phyloP scores from a whole-genome alignment of 1,140 invertebrate genomes.

The Sarcophaga bullata region DNA sequence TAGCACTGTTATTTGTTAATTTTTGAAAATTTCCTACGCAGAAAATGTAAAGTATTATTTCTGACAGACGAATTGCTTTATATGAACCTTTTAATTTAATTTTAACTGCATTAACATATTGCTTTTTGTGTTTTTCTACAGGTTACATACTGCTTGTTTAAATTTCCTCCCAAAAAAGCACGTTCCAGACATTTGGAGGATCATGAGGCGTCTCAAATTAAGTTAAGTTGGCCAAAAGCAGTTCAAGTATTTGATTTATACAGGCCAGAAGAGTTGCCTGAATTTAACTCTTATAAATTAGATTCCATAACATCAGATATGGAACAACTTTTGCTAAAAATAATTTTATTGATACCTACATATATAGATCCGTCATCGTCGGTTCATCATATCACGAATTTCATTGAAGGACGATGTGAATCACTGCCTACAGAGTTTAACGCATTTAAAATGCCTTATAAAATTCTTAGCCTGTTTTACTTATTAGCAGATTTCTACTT shows the following conservation, averaged over 20 bases:
- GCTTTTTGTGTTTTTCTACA: constrained; percentile 1
- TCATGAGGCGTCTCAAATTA: constrained; percentile 78
- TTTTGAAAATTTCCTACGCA: too few relatives aligned
- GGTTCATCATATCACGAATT: constrained; percentile 72
- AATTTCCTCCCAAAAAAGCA: constrained; percentile 82
- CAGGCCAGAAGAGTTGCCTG: constrained; percentile 80
- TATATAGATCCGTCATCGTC: constrained; percentile 72
- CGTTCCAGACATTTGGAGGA: constrained; percentile 80
- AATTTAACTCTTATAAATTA: constrained; percentile 80
- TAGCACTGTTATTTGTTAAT: too few relatives aligned
- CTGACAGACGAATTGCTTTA: neutral
- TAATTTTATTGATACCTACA: constrained; percentile 77
- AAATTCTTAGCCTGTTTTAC: constrained; percentile 83
- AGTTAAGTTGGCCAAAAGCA: constrained; percentile 82
- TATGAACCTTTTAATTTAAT: neutral
- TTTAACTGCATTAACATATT: neutral
- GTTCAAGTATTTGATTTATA: constrained; percentile 86
- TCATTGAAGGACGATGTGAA: constrained; percentile 72
- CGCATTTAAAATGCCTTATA: constrained; percentile 66
- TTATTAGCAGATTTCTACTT: constrained; percentile 92
- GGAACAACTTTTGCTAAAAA: constrained; percentile 80
- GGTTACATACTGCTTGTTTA: constrained; percentile 85
- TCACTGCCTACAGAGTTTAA: constrained; percentile 67
- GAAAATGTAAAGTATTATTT: too few relatives aligned
- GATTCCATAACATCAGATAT: constrained; percentile 80